Evolutionary conservation across 2,888 invertebrate genomes (phyloP).

Genomic region (Nemoura dubitans): DNA sequence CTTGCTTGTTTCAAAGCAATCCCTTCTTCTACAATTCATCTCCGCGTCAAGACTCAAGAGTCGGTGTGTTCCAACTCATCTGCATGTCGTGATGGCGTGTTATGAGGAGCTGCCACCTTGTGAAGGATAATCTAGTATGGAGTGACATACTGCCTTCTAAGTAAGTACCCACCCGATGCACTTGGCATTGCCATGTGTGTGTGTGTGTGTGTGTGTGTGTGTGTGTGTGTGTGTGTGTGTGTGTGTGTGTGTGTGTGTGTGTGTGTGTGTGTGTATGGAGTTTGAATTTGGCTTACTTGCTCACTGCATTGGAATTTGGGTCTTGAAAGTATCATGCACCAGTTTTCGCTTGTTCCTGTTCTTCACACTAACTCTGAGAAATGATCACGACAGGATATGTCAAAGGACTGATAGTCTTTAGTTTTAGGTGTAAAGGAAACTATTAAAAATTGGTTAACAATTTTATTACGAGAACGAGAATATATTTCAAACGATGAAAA

Average conservation of each 20-base stretch:
- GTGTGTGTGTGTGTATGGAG: too few species aligned
- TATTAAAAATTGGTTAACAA: background rate
- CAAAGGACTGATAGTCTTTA: background rate
- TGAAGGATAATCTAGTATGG: constrained; percentile 3
- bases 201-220: too few species aligned
- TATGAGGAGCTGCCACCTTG: constrained; percentile 25
- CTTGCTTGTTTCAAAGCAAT: constrained; percentile 3
- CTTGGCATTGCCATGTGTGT: too few species aligned
- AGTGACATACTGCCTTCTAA: background rate
- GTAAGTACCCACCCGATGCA: background rate
- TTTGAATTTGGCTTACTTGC: too few species aligned
- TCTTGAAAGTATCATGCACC: too few species aligned
- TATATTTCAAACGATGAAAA: background rate
- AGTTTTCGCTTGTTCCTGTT: too few species aligned
- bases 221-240: too few species aligned
- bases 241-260: too few species aligned
- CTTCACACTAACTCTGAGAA: background rate
- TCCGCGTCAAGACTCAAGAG: constrained; percentile 22
- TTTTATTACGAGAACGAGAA: too few species aligned
- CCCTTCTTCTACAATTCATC: background rate
- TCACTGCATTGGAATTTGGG: too few species aligned
- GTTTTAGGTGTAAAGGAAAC: background rate
- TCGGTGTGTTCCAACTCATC: constrained; percentile 16
- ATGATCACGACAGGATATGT: background rate
- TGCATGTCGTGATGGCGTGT: constrained; percentile 19